phyloP scores from a whole-genome alignment of 1,140 invertebrate genomes.

The Arion vulgaris region DNA sequence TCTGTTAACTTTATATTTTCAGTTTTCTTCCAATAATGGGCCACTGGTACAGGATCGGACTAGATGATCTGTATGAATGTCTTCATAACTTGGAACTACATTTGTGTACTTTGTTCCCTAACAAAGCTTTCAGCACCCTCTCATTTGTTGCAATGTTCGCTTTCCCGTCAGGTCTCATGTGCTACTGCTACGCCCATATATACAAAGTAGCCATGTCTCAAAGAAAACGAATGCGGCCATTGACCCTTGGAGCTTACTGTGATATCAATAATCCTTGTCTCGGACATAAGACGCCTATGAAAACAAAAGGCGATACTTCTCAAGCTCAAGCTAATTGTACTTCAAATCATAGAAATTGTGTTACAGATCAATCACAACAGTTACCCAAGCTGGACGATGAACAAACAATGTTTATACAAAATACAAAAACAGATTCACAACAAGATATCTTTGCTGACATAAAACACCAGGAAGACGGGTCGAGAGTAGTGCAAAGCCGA shows the following conservation, averaged over 20 bases:
- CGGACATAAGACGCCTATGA: not conserved
- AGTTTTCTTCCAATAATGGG: slow-evolving; percentile 26
- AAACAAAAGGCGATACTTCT: not conserved
- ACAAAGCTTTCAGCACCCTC: slow-evolving; percentile 30
- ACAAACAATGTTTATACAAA: not conserved
- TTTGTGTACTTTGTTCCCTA: slow-evolving; percentile 13
- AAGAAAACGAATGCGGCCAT: not conserved
- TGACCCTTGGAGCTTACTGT: slow-evolving; percentile 17
- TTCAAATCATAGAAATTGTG: not conserved
- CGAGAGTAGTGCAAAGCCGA: not conserved
- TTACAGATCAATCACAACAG: not conserved
- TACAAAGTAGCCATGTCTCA: slow-evolving; percentile 16
- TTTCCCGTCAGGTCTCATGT: slow-evolving; percentile 11
- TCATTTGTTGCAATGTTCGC: slow-evolving; percentile 23
- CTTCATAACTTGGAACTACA: slow-evolving; percentile 7
- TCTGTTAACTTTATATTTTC: too few species aligned
- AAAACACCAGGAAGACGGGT: not conserved
- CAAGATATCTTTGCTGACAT: not conserved
- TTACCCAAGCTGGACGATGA: not conserved
- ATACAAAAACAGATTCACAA: not conserved
- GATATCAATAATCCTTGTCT: not conserved
- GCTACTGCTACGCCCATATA: slow-evolving; percentile 28
- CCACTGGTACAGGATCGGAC: slow-evolving; percentile 20
- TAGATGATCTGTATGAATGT: slow-evolving; percentile 17
- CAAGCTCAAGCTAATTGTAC: not conserved